Conservation (phyloP, 2,797 vertebrate species). For the Silurus lanzhouensis region DNA sequence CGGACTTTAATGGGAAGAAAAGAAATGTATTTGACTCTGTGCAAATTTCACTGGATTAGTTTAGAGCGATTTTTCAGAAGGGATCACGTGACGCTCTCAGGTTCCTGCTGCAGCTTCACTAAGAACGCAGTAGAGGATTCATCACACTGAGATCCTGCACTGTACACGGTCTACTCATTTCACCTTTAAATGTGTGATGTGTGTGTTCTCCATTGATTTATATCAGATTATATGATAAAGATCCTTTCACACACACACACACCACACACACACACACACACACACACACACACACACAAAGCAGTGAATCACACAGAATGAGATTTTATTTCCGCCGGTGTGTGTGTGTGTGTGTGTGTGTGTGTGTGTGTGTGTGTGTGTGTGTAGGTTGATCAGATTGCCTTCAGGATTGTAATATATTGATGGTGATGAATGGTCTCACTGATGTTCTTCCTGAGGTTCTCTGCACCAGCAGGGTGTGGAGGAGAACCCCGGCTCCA, state of each 20-base stretch:
- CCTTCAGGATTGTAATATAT: neutral
- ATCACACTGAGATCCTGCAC: too few species aligned
- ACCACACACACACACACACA: neutral
- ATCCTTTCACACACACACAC: neutral
- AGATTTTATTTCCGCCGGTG: neutral
- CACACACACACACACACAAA: neutral
- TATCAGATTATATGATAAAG: too few species aligned
- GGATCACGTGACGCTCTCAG: too few species aligned
- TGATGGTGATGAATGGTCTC: neutral
- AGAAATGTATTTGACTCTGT: too few species aligned
- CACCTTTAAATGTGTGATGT: too few species aligned
- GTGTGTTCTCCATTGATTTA: neutral
- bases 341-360: neutral
- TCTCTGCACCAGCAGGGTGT: constrained; percentile 8
- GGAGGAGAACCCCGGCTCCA: constrained; percentile 53
- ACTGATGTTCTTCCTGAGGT: neutral
- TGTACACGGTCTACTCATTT: too few species aligned
- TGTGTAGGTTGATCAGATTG: neutral
- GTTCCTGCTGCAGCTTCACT: too few species aligned
- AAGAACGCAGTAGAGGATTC: too few species aligned
- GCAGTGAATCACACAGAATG: neutral
- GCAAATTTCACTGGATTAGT: too few species aligned
- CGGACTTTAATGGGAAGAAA: too few species aligned
- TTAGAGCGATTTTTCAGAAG: too few species aligned
- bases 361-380: neutral